Percentiles rank a stretch among this genome's conserved stretches.
Evolutionary conservation across 2,113 vertebrate genomes (phyloP).

Genomic region (Raphicerus campestris): DNA sequence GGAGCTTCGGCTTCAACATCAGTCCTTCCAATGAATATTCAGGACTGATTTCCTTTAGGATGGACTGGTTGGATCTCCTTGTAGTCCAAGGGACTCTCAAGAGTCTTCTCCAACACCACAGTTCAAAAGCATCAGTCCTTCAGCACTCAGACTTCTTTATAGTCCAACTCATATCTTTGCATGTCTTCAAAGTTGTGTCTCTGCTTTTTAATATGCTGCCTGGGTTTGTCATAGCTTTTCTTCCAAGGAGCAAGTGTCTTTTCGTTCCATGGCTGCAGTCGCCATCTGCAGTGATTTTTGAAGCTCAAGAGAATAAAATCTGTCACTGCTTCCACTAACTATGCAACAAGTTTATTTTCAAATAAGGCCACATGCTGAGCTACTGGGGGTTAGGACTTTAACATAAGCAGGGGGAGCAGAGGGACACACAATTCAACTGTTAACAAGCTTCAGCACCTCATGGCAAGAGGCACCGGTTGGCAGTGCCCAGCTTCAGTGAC

Average conservation of each 20-base stretch:
- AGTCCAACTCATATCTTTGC: background rate
- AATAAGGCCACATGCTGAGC: background rate
- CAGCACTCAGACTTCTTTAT: background rate
- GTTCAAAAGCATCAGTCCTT: background rate
- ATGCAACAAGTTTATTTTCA: background rate
- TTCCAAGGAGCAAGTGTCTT: background rate
- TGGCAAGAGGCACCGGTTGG: accelerated
- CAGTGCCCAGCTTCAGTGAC: background rate
- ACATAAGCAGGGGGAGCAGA: background rate
- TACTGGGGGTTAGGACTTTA: too few species aligned
- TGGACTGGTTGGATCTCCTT: background rate
- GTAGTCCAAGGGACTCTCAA: background rate
- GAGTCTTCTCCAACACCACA: background rate
- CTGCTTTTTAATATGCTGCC: background rate
- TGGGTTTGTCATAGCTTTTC: background rate
- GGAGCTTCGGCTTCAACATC: background rate
- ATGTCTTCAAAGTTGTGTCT: background rate
- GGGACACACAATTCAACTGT: background rate
- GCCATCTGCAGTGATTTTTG: background rate
- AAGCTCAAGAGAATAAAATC: background rate
- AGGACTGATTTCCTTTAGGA: background rate
- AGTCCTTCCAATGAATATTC: background rate
- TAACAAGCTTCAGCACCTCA: background rate
- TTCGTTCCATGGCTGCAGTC: background rate
- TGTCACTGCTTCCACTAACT: background rate